phyloP scores from a whole-genome alignment of 2,797 vertebrate genomes.

The Centropyge bicolor region DNA sequence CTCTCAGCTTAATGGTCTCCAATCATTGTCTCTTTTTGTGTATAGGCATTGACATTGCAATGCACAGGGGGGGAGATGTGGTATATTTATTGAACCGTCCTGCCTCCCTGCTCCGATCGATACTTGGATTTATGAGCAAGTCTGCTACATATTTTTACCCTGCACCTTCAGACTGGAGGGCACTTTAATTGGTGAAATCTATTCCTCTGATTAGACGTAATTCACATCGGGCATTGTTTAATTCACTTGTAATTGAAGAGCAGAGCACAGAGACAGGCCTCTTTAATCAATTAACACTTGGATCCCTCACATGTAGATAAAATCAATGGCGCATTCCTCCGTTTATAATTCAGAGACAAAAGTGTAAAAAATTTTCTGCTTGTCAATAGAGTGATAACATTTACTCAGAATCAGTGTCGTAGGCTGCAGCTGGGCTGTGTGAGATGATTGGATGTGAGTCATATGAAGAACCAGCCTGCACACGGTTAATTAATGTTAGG shows the following conservation, averaged over 20 bases:
- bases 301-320: constrained; percentile 66
- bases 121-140: constrained; percentile 77
- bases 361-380: constrained; percentile 52
- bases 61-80: constrained; percentile 48
- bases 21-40: constrained; percentile 49
- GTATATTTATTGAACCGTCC: constrained; percentile 71
- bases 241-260: constrained; percentile 84
- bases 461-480: constrained; percentile 15
- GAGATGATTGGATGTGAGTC: constrained; percentile 49
- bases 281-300: constrained; percentile 78
- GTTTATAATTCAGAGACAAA: constrained; percentile 62
- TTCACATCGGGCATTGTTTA: constrained; percentile 80
- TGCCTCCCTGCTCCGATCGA: constrained; percentile 74
- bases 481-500: constrained; percentile 50
- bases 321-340: constrained; percentile 63
- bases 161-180: constrained; percentile 72
- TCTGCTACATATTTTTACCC: constrained; percentile 66
- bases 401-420: constrained; percentile 36
- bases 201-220: constrained; percentile 82
- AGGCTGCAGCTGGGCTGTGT: constrained; percentile 14
- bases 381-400: constrained; percentile 56
- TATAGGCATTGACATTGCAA: constrained; percentile 45
- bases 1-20: constrained; percentile 47
- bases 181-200: constrained; percentile 82
- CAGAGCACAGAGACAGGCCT: constrained; percentile 70